A percentile compares a stretch with the other conserved stretches of the same genome.
These are phyloP conservation scores for Ecdyonurus torrentis DNA, from an alignment of 2,888 invertebrate genomes.

Conservation along the genomic window DNA sequence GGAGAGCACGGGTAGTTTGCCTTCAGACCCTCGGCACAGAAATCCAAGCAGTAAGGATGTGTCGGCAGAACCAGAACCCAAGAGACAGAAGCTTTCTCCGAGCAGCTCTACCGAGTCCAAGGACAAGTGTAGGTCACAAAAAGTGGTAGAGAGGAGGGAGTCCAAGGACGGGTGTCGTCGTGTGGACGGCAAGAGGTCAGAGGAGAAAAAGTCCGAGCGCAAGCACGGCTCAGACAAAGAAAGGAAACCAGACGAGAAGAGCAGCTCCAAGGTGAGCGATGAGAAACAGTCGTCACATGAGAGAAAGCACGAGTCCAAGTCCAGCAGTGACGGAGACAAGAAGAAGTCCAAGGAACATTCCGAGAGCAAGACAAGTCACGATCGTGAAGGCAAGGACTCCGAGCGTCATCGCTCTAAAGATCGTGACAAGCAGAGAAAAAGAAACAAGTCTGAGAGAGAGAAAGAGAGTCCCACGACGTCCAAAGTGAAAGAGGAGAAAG, in stretches of 20 bases:
- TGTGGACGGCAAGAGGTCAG: conserved; percentile 6
- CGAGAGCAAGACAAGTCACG: neutral
- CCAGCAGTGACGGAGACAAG: conserved; percentile 19
- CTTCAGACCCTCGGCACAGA: neutral
- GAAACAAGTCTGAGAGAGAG: conserved; percentile 12
- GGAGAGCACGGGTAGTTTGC: conserved; percentile 24
- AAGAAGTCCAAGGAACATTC: conserved; percentile 14
- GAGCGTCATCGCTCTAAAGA: conserved; percentile 7
- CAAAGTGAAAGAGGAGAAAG: conserved; percentile 21
- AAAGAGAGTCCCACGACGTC: conserved; percentile 21
- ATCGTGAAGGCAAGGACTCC: neutral
- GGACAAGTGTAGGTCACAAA: conserved; percentile 3
- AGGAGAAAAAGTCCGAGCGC: conserved; percentile 11
- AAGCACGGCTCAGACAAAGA: conserved; percentile 7
- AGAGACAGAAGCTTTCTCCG: conserved; percentile 36
- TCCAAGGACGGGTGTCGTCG: conserved; percentile 38
- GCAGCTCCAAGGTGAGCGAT: conserved; percentile 22
- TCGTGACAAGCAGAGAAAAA: conserved; percentile 13
- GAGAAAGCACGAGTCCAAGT: conserved; percentile 27
- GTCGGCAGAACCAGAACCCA: conserved; percentile 33
- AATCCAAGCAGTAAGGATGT: neutral
- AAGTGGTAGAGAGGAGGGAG: conserved; percentile 39
- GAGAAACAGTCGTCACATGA: conserved; percentile 40
- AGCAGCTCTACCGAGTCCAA: neutral
- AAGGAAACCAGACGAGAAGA: conserved; percentile 8